Percentiles rank a stretch among this genome's conserved stretches.
Conservation (phyloP, 2,888 invertebrate species). For the Synergus japonicus region DNA sequence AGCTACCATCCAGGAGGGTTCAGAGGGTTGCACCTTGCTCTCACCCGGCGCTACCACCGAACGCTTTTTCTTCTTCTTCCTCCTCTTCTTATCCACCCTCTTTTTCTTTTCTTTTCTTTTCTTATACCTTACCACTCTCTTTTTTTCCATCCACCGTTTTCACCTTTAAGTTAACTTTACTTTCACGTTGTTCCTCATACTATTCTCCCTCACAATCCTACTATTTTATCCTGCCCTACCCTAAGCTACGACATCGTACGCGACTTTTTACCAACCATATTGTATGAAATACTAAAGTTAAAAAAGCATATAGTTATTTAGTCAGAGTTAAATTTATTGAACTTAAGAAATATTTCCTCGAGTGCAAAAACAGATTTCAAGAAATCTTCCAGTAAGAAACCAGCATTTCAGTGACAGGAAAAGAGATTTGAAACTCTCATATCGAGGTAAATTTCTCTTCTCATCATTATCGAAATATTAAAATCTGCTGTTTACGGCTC, state of each 20-base stretch:
- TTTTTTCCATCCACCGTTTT: background rate
- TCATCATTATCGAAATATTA: slow-evolving; percentile 10
- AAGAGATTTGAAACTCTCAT: slow-evolving; percentile 4
- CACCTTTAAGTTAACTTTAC: background rate
- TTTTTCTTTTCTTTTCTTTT: slow-evolving; percentile 30
- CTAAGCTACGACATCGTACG: slow-evolving; percentile 23
- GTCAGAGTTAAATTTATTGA: too few species aligned
- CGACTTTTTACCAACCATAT: background rate
- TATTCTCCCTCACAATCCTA: background rate
- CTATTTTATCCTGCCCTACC: slow-evolving; percentile 2
- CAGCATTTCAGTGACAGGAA: too few species aligned
- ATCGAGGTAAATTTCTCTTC: background rate
- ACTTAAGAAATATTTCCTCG: too few species aligned
- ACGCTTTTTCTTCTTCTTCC: slow-evolving; percentile 41
- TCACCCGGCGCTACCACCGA: slow-evolving; percentile 2
- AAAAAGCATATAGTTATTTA: too few species aligned
- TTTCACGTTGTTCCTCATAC: background rate
- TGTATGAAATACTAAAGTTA: too few species aligned
- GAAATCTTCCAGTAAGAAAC: too few species aligned
- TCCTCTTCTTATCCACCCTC: background rate
- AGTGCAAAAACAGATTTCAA: too few species aligned
- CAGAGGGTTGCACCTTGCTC: slow-evolving; percentile 36
- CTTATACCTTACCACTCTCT: background rate
- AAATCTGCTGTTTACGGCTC: background rate
- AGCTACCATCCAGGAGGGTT: slow-evolving; percentile 38